Evolutionary conservation across 1,140 invertebrate genomes (phyloP).

Genomic region (Cydia strobilella): DNA sequence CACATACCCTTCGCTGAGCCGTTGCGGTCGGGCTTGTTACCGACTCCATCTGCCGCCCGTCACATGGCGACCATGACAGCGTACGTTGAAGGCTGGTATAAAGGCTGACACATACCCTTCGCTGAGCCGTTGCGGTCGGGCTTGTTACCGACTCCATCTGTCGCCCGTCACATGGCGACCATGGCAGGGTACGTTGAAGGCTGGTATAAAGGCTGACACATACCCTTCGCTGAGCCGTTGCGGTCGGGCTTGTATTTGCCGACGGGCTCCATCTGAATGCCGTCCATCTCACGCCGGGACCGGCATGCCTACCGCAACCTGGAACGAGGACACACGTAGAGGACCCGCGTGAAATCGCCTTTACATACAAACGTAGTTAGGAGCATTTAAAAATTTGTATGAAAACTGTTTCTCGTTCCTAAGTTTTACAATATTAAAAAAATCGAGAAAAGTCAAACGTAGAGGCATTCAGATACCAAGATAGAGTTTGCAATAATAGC

Average conservation of each 20-base stretch:
- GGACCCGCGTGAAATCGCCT: too few relatives aligned
- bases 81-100: not conserved
- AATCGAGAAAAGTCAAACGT: too few relatives aligned
- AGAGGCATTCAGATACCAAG: too few relatives aligned
- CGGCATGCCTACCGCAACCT: conserved; percentile 60
- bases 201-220: not conserved
- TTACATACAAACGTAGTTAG: too few relatives aligned
- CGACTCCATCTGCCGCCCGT: too few relatives aligned
- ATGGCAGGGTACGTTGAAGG: too few relatives aligned
- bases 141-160: conserved; percentile 79
- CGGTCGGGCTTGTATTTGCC: conserved; percentile 77
- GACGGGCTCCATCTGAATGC: conserved; percentile 78
- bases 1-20: conserved; percentile 52
- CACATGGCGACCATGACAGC: not conserved
- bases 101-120: conserved; percentile 62
- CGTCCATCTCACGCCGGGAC: conserved; percentile 69
- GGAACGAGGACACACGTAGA: too few relatives aligned
- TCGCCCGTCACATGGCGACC: not conserved
- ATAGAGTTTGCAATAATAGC: too few relatives aligned
- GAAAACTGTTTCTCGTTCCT: too few relatives aligned
- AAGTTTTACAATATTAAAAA: too few relatives aligned
- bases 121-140: conserved; percentile 77
- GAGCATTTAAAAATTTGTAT: too few relatives aligned
- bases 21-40: too few relatives aligned
- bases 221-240: conserved; percentile 78